Base-by-base conservation (phyloP, 53 echinoderm and acorn worm species). In the Hippasteria phrygiana region DNA sequence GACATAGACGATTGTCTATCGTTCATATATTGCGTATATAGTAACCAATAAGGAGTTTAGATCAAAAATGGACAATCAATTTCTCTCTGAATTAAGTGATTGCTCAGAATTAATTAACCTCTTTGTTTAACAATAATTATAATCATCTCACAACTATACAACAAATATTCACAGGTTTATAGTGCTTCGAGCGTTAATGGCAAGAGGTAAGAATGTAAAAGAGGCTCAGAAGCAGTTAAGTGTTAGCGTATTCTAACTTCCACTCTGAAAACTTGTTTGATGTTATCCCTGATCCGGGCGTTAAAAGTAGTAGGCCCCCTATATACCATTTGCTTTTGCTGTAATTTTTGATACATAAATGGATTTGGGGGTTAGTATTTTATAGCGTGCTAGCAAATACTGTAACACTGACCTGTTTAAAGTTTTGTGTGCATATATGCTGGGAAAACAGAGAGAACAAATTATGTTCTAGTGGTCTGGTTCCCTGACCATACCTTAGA, bases 61-160 rank as follows among this genome's bases (percentile, higher is more conserved):
- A 35, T n/a, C 34, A 5, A 66, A 72, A 2, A 32, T 4, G 34
- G 66, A 42, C 18, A 72, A 42, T n/a, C 43, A n/a, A 8, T 18
- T 11, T 39, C n/a, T 71, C 71, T 39, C 74, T 74, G 14, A 6
- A 74, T 51, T 2, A 73, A 41, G 11, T 78, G 37, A 78, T 78
- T 78, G 78, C 10, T 78, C 59, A n/a, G 33, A 73, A 43, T 76
- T 43, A 71, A 85, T 50, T 22, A 41, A 83, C 46, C 8, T 71
- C 17, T 54, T 35, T 14, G 24, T 53, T 75, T 24, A 48, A 33
- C 31, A 26, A 38, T 77, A 77, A 38, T 45, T 43, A 70, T 69
- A 50, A 71, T 47, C 51, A 69, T 85, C 34, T 55, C 20, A 65
- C 53, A 77, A 67, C 83, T 85, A 54, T 85, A 85, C 85, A 82